These are phyloP conservation scores for Cephalopachus bancanus DNA, from an alignment of 2,797 vertebrate species.

Conservation along the genomic window DNA sequence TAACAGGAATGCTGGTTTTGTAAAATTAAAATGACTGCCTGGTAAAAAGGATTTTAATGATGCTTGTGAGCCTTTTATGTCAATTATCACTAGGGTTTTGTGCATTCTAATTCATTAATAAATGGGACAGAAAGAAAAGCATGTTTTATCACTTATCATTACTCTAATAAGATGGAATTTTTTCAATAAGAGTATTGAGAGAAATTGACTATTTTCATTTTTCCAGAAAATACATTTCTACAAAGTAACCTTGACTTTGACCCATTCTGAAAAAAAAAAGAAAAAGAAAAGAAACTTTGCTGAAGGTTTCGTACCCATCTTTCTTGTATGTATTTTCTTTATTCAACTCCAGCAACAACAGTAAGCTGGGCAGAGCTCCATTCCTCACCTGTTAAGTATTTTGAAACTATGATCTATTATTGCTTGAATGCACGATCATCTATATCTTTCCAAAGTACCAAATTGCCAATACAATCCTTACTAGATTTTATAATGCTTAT, in stretches of 20 bases:
- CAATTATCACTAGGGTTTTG: conserved; percentile 28
- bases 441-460: neutral
- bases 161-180: neutral
- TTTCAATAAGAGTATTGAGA: conserved; percentile 19
- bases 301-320: neutral
- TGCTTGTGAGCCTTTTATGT: neutral
- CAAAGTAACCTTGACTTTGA: neutral
- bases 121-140: neutral
- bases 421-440: neutral
- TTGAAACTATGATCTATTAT: neutral
- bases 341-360: neutral
- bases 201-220: conserved; percentile 45
- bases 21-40: conserved; percentile 52
- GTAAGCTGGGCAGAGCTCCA: neutral
- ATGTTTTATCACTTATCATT: conserved; percentile 24
- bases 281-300: neutral
- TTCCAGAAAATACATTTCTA: conserved; percentile 29
- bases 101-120: conserved; percentile 49
- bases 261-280: neutral
- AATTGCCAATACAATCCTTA: neutral
- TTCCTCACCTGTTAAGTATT: neutral
- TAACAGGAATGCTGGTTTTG: neutral
- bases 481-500: neutral
- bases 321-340: neutral
- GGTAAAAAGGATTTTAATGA: conserved; percentile 5